Base-by-base conservation (phyloP, 2,888 invertebrate species). In the Ectemnius continuus region DNA sequence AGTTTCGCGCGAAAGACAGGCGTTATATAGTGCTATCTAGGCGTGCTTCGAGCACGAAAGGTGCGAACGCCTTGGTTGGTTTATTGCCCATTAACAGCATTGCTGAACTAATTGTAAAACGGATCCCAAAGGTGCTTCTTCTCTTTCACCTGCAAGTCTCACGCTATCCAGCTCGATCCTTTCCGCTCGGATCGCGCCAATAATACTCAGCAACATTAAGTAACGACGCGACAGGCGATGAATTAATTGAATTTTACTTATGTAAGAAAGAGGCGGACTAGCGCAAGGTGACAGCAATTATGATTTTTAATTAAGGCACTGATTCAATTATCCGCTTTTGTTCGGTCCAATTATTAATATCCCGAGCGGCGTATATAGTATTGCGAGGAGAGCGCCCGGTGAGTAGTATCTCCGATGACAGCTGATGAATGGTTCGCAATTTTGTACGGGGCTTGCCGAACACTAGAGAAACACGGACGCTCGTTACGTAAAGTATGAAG, bases 271-370 rank as follows among this genome's bases (percentile, higher is more conserved):
- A 36, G 36, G 4, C 36, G 36, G 36, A 36, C 78, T 65, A 76
- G 76, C 56, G 64, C 68, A 69, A 65, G 61, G 65, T 36, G 76
- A 59, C 78, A 70, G 79, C 85, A 83, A 84, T 87, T 84, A 84
- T 80, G 73, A 85, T 85, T 87, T 85, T 87, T 84, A 84, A 87
- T 87, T 85, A 84, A 76, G 80, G 75, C 78, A 80, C 78, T 85
- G 79, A 85, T 85, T 78, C 82, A 78, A 85, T 85, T 83, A 82
- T 72, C 70, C 48, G 65, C 78, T 78, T 79, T 82, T 73, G 75
- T 81, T 78, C 73, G 68, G 67, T 73, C 76, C 78, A 83, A 85
- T 85, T 80, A 85, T 86, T 85, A 82, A 85, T 84, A 70, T 67
- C 62, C 57, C 23, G 59, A 59, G 18, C 59, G 11, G 20, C 61